Base-by-base conservation (phyloP, 2,888 invertebrate genomes). In the Cyaniris semiargus region DNA sequence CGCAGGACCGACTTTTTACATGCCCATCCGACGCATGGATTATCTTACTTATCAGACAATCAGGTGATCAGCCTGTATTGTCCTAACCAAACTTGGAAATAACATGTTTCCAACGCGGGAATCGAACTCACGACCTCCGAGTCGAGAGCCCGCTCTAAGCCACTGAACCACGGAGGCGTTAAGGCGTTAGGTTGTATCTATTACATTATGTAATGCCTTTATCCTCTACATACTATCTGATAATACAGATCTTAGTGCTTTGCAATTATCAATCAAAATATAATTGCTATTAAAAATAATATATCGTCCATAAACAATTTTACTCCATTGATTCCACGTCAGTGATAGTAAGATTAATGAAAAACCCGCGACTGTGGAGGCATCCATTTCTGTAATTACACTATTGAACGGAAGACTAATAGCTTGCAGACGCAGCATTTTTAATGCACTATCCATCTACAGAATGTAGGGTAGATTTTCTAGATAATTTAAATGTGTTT, bases 321-420 rank as follows among this genome's bases (percentile, higher is more conserved):
- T 79, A 79, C 78, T 81, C 82, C 83, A 87, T 87, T 85, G 89
- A 89, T 88, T 87, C 82, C 81, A 83, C 82, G 85, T 87, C 86
- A 82, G 85, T 87, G 90, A 89, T 90, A 83, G 80, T 78, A n/a
- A 80, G 90, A 90, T 90, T 88, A 85, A 90, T 90, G 84, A 81
- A 78, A 78, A 79, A 78, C 70, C 74, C 77, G 70, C 66, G 56
- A 56, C 77, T 78, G 66, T 70, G 53, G 84, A 85, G 84, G 83
- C 85, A 85, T 84, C 84, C 85, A 86, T 86, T 87, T 83, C 83
- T 86, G 85, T 88, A 88, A 90, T 90, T 89, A 89, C 84, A 79
- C 81, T 83, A 81, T 84, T 81, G 53, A 74, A 53, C 74, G 44
- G 15, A 74, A 74, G 74, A 74, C 74, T 74, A 53, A 53, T 53